Conservation (phyloP, 2,113 vertebrate species). For the Neotragus pygmaeus region DNA sequence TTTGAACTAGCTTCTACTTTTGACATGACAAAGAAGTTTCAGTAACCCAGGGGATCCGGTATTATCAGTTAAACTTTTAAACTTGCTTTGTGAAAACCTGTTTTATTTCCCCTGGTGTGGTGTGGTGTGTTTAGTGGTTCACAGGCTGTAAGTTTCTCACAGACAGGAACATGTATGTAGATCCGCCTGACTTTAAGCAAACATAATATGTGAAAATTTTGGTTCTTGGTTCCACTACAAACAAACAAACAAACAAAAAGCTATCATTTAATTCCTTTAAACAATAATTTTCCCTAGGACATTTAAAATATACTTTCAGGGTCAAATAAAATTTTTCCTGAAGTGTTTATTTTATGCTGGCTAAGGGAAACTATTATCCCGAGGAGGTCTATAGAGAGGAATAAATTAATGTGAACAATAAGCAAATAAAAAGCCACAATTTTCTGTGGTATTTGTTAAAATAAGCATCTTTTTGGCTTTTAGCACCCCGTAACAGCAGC, state of each 20-base stretch:
- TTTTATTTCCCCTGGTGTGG: not conserved
- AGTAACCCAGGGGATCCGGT: not conserved
- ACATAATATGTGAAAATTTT: not conserved
- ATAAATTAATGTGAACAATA: not conserved
- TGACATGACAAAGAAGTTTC: not conserved
- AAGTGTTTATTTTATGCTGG: not conserved
- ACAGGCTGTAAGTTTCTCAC: not conserved
- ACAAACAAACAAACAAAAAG: not conserved
- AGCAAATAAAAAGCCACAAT: not conserved
- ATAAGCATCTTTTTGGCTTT: not conserved
- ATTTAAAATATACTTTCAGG: not conserved
- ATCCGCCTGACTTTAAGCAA: not conserved
- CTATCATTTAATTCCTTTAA: not conserved
- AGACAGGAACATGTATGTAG: not conserved
- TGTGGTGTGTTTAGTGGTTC: not conserved
- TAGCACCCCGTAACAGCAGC: not conserved
- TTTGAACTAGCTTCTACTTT: not conserved
- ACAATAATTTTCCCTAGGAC: not conserved
- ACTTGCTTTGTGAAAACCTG: not conserved
- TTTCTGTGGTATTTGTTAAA: not conserved
- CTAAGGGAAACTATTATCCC: not conserved
- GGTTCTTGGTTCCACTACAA: not conserved
- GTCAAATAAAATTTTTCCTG: not conserved
- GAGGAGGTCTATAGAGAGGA: not conserved
- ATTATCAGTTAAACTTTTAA: not conserved